These are phyloP conservation scores for Australoheros facetus DNA, from an alignment of 2,797 vertebrate genomes.

Conservation along the genomic window DNA sequence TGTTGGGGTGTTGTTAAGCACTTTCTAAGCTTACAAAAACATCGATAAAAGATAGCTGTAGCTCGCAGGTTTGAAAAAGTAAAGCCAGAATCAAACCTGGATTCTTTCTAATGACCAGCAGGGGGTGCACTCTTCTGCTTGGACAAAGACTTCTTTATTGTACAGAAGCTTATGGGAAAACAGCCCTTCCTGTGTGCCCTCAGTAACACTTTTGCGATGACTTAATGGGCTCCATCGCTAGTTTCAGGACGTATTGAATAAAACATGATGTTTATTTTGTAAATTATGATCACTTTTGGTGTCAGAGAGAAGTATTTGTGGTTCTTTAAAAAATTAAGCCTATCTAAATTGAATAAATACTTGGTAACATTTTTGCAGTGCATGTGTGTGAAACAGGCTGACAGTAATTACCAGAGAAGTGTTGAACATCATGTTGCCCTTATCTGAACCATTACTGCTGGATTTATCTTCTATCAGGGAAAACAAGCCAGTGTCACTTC, in stretches of 20 bases:
- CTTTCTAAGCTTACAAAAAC: background rate
- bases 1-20: background rate
- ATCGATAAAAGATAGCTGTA: background rate
- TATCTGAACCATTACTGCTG: constrained; percentile 60
- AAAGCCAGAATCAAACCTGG: background rate
- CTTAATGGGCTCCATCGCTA: background rate
- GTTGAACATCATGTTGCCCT: constrained; percentile 49
- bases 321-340: background rate
- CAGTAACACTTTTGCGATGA: background rate
- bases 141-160: background rate
- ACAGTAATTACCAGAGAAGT: constrained; percentile 59
- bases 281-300: background rate
- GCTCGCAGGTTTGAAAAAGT: background rate
- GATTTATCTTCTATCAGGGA: constrained; percentile 48
- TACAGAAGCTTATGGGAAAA: background rate
- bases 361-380: constrained; percentile 22
- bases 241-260: background rate
- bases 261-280: background rate
- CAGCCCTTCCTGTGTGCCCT: background rate
- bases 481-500: constrained; percentile 35
- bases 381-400: constrained; percentile 23
- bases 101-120: background rate
- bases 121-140: background rate
- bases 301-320: fast-evolving
- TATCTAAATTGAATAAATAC: background rate